phyloP scores from a whole-genome alignment of 1,140 invertebrate genomes.

The Lucilia cuprina region DNA sequence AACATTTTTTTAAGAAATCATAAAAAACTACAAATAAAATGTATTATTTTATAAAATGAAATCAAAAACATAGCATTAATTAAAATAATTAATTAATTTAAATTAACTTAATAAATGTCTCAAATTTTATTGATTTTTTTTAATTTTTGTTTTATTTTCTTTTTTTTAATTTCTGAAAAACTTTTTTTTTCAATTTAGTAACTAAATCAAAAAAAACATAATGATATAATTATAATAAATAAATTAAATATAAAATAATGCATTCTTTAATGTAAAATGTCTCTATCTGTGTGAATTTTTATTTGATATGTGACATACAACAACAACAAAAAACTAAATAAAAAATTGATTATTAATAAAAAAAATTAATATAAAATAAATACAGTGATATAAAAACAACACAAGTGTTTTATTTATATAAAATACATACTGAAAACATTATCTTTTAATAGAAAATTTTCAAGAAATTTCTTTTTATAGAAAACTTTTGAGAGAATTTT shows the following conservation, averaged over 20 bases:
- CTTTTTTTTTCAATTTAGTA: neutral
- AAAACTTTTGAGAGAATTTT: too few species aligned
- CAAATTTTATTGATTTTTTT: neutral
- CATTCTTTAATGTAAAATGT: neutral
- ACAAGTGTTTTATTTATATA: neutral
- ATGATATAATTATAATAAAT: neutral
- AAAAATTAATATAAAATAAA: neutral
- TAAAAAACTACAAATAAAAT: too few species aligned
- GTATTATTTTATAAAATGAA: too few species aligned
- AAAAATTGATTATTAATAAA: neutral
- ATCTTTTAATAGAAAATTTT: too few species aligned
- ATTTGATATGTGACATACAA: neutral
- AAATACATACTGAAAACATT: neutral
- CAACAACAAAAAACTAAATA: neutral
- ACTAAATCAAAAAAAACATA: neutral
- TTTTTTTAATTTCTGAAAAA: neutral
- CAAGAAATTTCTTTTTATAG: too few species aligned
- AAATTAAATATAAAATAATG: neutral
- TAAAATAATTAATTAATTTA: neutral
- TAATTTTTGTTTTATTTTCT: neutral
- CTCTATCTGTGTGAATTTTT: constrained; percentile 1
- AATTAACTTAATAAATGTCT: neutral
- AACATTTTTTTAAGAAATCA: too few species aligned
- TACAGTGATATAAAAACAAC: neutral
- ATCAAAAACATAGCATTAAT: too few species aligned